phyloP scores from a whole-genome alignment of 2,113 vertebrate species.

The Tupaia chinensis region DNA sequence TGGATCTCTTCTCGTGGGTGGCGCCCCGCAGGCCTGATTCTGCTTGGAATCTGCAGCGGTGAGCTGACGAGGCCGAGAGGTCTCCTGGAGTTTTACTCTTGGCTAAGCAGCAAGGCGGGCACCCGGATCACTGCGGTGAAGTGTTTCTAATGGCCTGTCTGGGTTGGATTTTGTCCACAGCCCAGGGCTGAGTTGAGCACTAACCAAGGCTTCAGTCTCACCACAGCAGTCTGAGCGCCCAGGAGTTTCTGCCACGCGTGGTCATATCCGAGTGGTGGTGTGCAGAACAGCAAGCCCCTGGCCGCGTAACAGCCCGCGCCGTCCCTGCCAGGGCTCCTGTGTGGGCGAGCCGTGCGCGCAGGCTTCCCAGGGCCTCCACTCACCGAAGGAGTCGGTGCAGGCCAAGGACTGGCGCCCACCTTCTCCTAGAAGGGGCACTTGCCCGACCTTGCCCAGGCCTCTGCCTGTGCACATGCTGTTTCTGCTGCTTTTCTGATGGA shows the following conservation, averaged over 20 bases:
- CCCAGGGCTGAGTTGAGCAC: not conserved
- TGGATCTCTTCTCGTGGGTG: not conserved
- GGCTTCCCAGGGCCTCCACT: too few species aligned
- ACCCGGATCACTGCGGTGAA: slow-evolving; percentile 45
- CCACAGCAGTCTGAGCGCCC: not conserved
- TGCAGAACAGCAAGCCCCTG: too few species aligned
- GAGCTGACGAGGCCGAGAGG: not conserved
- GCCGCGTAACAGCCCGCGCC: too few species aligned
- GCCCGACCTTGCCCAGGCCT: too few species aligned
- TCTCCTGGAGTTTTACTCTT: slow-evolving; percentile 37
- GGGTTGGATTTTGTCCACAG: slow-evolving; percentile 60
- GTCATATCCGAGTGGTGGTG: not conserved
- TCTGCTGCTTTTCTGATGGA: not conserved
- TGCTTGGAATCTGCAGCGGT: fast-evolving
- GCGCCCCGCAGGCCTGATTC: not conserved
- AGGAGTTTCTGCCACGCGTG: not conserved
- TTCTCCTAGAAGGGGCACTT: too few species aligned
- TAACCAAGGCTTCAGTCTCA: slow-evolving; percentile 33
- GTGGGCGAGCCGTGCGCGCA: too few species aligned
- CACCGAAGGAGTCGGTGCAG: too few species aligned
- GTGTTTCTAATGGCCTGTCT: slow-evolving; percentile 69
- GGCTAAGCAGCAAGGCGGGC: slow-evolving; percentile 66
- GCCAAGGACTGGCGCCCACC: too few species aligned
- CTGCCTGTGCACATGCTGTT: fast-evolving
- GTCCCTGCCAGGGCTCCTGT: too few species aligned